phyloP scores from a whole-genome alignment of 2,888 invertebrate genomes.

The Netelia fuscicornis region DNA sequence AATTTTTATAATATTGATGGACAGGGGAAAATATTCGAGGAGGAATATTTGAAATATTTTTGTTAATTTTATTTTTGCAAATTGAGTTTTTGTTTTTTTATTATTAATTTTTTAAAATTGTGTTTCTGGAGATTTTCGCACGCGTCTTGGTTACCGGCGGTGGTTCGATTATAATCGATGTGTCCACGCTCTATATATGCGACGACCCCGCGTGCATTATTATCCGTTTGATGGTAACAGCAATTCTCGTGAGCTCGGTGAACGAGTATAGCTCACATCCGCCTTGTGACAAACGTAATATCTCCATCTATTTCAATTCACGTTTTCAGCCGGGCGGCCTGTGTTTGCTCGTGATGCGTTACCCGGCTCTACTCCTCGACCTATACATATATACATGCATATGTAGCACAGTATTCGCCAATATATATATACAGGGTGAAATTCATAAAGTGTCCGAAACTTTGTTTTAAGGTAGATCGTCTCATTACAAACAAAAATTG shows the following conservation, averaged over 20 bases:
- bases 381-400: background rate
- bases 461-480: too few relatives aligned
- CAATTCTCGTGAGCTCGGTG: slow-evolving; percentile 58
- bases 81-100: background rate
- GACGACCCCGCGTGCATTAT: slow-evolving; percentile 16
- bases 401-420: background rate
- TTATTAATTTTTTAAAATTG: background rate
- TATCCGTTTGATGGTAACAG: slow-evolving; percentile 20
- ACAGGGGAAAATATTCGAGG: too few relatives aligned
- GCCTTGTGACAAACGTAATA: slow-evolving; percentile 66
- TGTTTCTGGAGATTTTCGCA: too few relatives aligned
- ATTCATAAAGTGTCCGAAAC: too few relatives aligned
- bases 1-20: too few relatives aligned
- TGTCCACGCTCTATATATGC: slow-evolving; percentile 10
- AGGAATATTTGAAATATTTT: too few relatives aligned
- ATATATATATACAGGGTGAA: too few relatives aligned
- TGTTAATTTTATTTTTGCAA: too few relatives aligned
- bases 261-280: slow-evolving; percentile 59
- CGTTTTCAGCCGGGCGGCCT: slow-evolving; percentile 51
- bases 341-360: slow-evolving; percentile 31
- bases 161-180: background rate
- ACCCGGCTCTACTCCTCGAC: slow-evolving; percentile 12
- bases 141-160: too few relatives aligned
- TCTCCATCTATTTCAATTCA: slow-evolving; percentile 73
- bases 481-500: too few relatives aligned